These are phyloP conservation scores for Ennomos erosarius DNA, from an alignment of 2,888 invertebrate species.

Conservation along the genomic window DNA sequence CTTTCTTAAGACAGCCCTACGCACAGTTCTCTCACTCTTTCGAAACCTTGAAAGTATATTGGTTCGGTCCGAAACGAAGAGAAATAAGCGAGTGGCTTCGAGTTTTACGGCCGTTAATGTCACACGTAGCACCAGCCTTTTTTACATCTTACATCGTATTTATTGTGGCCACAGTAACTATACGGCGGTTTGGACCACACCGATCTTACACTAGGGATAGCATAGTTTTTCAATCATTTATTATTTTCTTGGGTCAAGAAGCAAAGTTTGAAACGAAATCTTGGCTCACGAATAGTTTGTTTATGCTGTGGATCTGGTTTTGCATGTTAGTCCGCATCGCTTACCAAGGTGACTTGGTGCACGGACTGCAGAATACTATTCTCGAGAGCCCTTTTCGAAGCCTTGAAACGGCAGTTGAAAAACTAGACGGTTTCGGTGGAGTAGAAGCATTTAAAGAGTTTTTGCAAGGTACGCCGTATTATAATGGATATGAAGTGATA, in stretches of 20 bases:
- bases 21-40: conserved; percentile 52
- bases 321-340: conserved; percentile 62
- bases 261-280: conserved; percentile 52
- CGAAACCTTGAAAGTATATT: conserved; percentile 47
- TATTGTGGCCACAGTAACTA: conserved; percentile 18
- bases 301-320: conserved; percentile 66
- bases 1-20: conserved; percentile 43
- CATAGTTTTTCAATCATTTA: conserved; percentile 49
- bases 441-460: conserved; percentile 41
- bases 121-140: conserved; percentile 44
- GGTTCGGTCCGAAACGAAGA: conserved; percentile 58
- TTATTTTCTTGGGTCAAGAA: conserved; percentile 61
- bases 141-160: conserved; percentile 27
- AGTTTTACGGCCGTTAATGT: conserved; percentile 56
- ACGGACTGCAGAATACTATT: conserved; percentile 52
- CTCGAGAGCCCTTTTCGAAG: conserved; percentile 54
- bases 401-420: conserved; percentile 51
- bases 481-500: conserved; percentile 43
- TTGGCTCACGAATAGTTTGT: conserved; percentile 52
- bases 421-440: conserved; percentile 58
- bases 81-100: conserved; percentile 57
- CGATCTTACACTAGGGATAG: conserved; percentile 29
- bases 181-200: conserved; percentile 40
- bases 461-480: conserved; percentile 49
- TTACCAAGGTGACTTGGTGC: conserved; percentile 61